phyloP scores from a whole-genome alignment of 2,113 vertebrate species.

The Phylloscopus trochilus region DNA sequence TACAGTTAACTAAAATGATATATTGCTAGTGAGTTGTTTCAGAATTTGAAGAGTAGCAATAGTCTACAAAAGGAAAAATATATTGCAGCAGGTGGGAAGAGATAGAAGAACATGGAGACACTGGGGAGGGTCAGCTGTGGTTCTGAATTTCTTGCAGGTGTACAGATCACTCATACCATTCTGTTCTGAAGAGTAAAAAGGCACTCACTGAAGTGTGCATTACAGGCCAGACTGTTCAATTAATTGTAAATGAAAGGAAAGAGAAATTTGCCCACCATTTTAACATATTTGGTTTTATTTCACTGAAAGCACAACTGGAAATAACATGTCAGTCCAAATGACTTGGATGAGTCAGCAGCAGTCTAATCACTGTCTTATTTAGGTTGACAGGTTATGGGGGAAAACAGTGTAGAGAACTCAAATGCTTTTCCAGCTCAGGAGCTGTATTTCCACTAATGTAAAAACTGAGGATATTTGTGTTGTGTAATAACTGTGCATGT shows the following conservation, averaged over 20 bases:
- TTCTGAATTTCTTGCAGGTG: not conserved
- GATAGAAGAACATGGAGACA: not conserved
- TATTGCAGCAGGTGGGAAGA: not conserved
- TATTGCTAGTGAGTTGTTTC: not conserved
- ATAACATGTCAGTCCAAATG: slow-evolving; percentile 44
- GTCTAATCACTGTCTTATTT: not conserved
- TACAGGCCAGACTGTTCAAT: not conserved
- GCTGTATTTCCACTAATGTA: not conserved
- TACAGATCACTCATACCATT: not conserved
- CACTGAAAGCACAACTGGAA: slow-evolving; percentile 19
- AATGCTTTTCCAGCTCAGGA: slow-evolving; percentile 36
- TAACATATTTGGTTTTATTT: slow-evolving; percentile 49
- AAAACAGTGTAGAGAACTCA: slow-evolving; percentile 28
- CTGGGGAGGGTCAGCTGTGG: not conserved
- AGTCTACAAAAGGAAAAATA: not conserved
- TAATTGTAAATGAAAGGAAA: not conserved
- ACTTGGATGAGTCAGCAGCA: not conserved
- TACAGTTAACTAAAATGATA: not conserved
- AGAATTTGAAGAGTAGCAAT: not conserved
- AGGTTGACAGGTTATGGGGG: not conserved
- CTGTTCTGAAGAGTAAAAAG: not conserved
- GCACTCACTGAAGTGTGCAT: not conserved
- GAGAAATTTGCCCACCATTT: slow-evolving; percentile 22
- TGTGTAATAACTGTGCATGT: not conserved
- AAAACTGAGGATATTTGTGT: not conserved